Conservation (phyloP, 2,113 vertebrate species). For the Mionectes macconnelli region DNA sequence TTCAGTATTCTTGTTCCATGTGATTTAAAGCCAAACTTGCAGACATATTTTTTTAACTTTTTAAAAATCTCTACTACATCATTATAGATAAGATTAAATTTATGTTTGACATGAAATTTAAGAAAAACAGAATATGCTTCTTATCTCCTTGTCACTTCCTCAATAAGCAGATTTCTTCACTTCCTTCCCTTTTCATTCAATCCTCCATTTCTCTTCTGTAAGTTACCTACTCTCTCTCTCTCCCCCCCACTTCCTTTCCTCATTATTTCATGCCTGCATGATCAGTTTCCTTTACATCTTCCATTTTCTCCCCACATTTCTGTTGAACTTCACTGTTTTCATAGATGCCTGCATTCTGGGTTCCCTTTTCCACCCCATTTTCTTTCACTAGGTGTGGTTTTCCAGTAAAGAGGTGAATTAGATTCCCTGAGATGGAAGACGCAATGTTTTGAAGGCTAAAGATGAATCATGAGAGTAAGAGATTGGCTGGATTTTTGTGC, state of each 20-base stretch:
- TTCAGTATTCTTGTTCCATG: background rate
- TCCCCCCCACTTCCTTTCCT: background rate
- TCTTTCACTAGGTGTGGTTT: background rate
- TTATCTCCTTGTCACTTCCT: background rate
- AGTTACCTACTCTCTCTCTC: background rate
- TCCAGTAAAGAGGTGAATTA: background rate
- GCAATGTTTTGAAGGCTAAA: background rate
- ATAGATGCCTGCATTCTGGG: too few species aligned
- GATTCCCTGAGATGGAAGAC: background rate
- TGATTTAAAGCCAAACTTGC: background rate
- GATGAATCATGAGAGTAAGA: background rate
- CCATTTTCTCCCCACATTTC: background rate
- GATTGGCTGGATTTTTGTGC: background rate
- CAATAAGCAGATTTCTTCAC: background rate
- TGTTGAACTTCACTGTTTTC: background rate
- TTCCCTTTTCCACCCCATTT: background rate
- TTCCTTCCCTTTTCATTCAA: background rate
- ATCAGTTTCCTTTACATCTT: background rate
- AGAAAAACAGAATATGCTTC: background rate
- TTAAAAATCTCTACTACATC: background rate
- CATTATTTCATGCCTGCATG: background rate
- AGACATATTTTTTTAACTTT: background rate
- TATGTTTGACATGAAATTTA: background rate
- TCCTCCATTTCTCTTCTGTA: background rate
- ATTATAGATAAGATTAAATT: background rate